Conservation (phyloP, 2,888 invertebrate species). For the Rapana venosa region DNA sequence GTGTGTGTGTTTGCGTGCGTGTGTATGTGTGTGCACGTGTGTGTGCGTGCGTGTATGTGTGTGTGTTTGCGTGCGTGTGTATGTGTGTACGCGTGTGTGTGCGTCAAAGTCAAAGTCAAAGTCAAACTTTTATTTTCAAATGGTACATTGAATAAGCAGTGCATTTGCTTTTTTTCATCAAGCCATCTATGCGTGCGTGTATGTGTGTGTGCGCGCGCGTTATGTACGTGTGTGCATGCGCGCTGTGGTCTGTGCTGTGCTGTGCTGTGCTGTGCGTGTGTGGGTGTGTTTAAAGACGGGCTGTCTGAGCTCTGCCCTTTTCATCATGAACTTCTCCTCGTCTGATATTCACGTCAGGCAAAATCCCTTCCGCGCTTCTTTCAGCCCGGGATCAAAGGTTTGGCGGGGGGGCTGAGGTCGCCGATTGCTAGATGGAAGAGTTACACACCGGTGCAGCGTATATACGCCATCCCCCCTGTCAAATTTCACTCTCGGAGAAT, state of each 20-base stretch:
- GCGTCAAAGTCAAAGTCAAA: too few relatives aligned
- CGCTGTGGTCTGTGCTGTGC: background rate
- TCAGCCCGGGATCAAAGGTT: background rate
- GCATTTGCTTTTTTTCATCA: too few relatives aligned
- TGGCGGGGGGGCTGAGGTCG: background rate
- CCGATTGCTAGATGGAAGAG: background rate
- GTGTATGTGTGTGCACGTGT: background rate
- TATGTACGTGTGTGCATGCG: background rate
- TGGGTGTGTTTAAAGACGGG: background rate
- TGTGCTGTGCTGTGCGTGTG: background rate
- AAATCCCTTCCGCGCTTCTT: background rate
- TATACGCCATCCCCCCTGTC: background rate
- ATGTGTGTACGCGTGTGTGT: background rate
- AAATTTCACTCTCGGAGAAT: background rate
- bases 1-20: background rate
- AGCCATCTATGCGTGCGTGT: too few relatives aligned
- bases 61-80: background rate
- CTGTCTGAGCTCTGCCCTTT: constrained; percentile 7
- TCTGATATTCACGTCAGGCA: constrained; percentile 16
- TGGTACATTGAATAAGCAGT: too few relatives aligned
- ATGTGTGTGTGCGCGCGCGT: background rate
- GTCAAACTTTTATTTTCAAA: too few relatives aligned
- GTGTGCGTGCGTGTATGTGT: background rate
- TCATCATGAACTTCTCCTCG: background rate
- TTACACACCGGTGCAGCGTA: background rate